Evolutionary conservation across 2,888 invertebrate genomes (phyloP).

Genomic region (Mythimna pallens): DNA sequence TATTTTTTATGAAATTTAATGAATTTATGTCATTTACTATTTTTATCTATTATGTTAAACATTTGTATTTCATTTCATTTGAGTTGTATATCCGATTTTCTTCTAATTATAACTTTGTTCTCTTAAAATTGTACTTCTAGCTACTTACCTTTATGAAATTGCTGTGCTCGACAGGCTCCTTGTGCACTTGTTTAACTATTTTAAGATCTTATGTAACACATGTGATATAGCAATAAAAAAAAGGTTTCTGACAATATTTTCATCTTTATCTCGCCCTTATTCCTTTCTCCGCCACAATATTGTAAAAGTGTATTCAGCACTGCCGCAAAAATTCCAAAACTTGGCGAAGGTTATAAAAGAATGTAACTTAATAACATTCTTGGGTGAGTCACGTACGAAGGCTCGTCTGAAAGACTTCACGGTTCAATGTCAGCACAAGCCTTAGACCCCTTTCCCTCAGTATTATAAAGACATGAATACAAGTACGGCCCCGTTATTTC

Average conservation of each 20-base stretch:
- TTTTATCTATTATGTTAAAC: too few relatives aligned
- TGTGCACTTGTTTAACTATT: too few relatives aligned
- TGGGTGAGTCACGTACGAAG: slow-evolving; percentile 67
- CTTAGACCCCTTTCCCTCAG: slow-evolving; percentile 59
- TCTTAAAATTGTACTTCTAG: too few relatives aligned
- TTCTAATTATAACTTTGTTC: too few relatives aligned
- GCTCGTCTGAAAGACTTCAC: slow-evolving; percentile 68
- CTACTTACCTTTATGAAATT: too few relatives aligned
- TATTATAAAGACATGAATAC: slow-evolving; percentile 55
- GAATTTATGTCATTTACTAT: too few relatives aligned
- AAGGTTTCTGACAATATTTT: slow-evolving; percentile 60
- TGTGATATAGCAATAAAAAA: too few relatives aligned
- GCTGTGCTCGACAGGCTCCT: too few relatives aligned
- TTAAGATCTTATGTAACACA: too few relatives aligned
- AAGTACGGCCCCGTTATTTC: slow-evolving; percentile 44
- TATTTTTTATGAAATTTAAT: too few relatives aligned
- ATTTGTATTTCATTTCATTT: too few relatives aligned
- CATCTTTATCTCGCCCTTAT: slow-evolving; percentile 61
- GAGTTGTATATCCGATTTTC: too few relatives aligned
- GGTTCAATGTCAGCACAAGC: slow-evolving; percentile 67
- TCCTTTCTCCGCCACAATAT: slow-evolving; percentile 62
- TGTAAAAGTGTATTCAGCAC: slow-evolving; percentile 69
- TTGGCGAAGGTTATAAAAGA: slow-evolving; percentile 71
- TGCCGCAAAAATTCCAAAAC: slow-evolving; percentile 70
- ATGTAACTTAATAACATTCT: slow-evolving; percentile 74